These are phyloP conservation scores for Chaetodon trifasciatus DNA, from an alignment of 2,797 vertebrate species.

Conservation along the genomic window DNA sequence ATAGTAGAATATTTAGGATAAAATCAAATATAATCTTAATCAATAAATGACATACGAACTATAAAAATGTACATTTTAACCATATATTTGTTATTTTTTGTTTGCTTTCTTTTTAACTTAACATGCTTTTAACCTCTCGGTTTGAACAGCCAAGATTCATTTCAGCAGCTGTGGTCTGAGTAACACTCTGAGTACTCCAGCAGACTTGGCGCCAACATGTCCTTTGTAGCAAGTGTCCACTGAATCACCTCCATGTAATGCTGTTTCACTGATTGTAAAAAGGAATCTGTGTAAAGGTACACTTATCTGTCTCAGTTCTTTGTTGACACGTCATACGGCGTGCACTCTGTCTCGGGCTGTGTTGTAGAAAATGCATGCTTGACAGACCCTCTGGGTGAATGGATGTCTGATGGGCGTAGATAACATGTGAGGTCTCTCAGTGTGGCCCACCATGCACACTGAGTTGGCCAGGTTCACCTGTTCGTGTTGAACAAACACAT, in stretches of 20 bases:
- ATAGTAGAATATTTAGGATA: too few species aligned
- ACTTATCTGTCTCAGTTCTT: conserved; percentile 55
- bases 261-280: conserved; percentile 36
- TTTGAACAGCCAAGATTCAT: conserved; percentile 26
- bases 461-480: background rate
- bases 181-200: conserved; percentile 26
- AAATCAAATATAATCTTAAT: background rate
- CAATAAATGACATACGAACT: background rate
- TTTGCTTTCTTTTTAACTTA: background rate
- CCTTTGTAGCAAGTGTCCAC: background rate
- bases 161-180: conserved; percentile 57
- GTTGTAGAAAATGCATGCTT: conserved; percentile 15
- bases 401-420: conserved; percentile 27
- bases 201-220: conserved; percentile 17
- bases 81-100: background rate
- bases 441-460: conserved; percentile 24
- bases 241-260: conserved; percentile 51
- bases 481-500: conserved; percentile 9
- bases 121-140: conserved; percentile 10
- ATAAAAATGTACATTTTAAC: background rate
- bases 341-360: conserved; percentile 36
- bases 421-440: conserved; percentile 20
- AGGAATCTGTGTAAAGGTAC: conserved; percentile 33
- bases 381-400: conserved; percentile 27
- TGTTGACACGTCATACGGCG: conserved; percentile 37